Percentiles rank a stretch among this genome's conserved stretches.
phyloP scores from a whole-genome alignment of 2,113 vertebrate species.

The Tricholaema leucomelas region DNA sequence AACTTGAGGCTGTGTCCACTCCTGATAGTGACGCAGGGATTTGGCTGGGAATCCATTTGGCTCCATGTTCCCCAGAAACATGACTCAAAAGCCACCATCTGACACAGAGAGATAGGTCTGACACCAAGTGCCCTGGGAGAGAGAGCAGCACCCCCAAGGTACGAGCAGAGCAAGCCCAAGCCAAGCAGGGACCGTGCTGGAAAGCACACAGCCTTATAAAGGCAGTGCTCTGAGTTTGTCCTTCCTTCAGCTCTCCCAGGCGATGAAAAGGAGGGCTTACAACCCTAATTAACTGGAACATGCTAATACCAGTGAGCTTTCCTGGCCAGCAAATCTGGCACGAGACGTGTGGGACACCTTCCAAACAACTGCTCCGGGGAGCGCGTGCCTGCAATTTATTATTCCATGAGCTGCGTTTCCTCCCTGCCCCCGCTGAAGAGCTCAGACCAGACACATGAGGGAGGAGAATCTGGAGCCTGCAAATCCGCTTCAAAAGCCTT shows the following conservation, averaged over 20 bases:
- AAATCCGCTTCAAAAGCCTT: conserved; percentile 9
- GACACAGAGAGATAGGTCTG: background rate
- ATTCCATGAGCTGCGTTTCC: background rate
- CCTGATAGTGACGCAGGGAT: background rate
- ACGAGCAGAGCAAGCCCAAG: background rate
- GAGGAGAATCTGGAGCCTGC: conserved; percentile 8
- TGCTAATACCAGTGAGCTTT: conserved; percentile 56
- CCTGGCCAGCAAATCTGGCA: conserved; percentile 50
- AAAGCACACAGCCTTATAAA: conserved; percentile 57
- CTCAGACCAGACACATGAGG: background rate
- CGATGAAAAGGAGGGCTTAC: conserved; percentile 49
- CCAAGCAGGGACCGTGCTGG: background rate
- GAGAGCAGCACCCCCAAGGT: background rate
- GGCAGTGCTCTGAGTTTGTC: conserved; percentile 29
- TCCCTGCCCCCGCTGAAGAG: background rate
- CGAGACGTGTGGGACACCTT: background rate
- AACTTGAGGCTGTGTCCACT: too few species aligned
- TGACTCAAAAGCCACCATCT: background rate
- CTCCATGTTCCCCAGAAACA: background rate
- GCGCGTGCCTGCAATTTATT: conserved; percentile 28
- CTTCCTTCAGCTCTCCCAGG: conserved; percentile 40
- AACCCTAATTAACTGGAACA: conserved; percentile 58
- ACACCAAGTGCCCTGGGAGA: background rate
- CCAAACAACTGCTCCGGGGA: conserved; percentile 49
- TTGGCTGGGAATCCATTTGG: background rate